Evolutionary conservation across 2,797 vertebrate species (phyloP), one percentile per base, ranked within the genome.

Genomic region (Microhierax caerulescens): DNA sequence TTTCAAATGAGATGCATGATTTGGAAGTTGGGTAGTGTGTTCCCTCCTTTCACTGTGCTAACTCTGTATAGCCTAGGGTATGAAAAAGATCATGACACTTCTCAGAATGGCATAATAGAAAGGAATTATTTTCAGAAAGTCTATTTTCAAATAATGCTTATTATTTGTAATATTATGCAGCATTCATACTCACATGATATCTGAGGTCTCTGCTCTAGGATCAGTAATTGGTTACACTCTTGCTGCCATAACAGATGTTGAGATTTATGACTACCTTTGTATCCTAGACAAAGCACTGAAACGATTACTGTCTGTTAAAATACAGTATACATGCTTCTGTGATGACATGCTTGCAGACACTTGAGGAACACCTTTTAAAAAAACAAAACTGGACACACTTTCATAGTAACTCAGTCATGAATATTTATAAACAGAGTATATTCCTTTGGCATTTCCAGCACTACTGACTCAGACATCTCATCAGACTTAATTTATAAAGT

Each of bases 31-130:
- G 74, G 37, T 51, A 37, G 37, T 21, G 57, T 45, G 22, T 88
- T 97, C 87, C 81, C 80, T 94, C 84, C 48, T 95, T 97, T 89
- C 90, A 57, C 72, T 6, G 4, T 73, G 82, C 95, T 92, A 94
- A 79, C 6, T 2, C 50, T 95, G 47, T 93, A 85, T 97, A 96
- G 97, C 93, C 91, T 53, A 76, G 88, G 60, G 85, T 60, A n/a
- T 70, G 57, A 91, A 56, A 63, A 32, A 85, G 72, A 57, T 32
- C 34, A 7, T 60, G 60, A 11, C 34, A 8, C 53, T 75, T 65
- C 79, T 93, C 69, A 72, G 80, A 91, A 95, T n/a, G 89, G 51
- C 34, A 7, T n/a, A 59, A 43, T 39, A 34, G 75, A 76, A 48
- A 30, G 24, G 37, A 56, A 72, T 34, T 9, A 24, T 90, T 87